phyloP scores from a whole-genome alignment of 2,113 vertebrate genomes.

The Neolamprologus variostigma region DNA sequence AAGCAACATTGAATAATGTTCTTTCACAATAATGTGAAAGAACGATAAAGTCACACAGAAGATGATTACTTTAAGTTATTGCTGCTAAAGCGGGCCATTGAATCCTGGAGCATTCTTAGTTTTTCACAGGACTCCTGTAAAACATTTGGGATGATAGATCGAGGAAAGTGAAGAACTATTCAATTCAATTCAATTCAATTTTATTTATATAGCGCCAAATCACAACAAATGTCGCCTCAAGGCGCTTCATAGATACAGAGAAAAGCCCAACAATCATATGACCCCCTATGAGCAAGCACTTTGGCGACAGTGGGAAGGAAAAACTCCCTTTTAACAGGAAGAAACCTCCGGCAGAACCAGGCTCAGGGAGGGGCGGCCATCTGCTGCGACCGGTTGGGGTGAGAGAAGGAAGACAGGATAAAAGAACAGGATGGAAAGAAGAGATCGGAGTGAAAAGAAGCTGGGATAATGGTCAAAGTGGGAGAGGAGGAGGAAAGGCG shows the following conservation, averaged over 20 bases:
- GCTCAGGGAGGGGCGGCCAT: no score
- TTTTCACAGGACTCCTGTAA: neutral
- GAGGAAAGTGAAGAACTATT: fast-evolving
- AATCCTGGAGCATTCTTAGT: fast-evolving
- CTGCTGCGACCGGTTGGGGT: no score
- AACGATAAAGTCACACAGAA: neutral
- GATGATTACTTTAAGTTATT: neutral
- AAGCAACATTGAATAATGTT: neutral
- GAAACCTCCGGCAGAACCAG: no score
- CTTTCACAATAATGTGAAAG: fast-evolving
- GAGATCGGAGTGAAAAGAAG: neutral
- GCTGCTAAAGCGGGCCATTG: neutral
- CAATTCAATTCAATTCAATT: no score
- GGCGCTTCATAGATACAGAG: no score
- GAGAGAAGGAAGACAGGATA: no score
- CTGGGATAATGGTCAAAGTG: neutral
- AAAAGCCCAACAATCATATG: no score
- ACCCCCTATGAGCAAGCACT: no score
- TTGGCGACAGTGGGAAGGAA: no score
- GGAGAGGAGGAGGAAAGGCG: neutral
- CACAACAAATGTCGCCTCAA: no score
- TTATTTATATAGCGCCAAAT: no score
- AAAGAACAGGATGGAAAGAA: fast-evolving
- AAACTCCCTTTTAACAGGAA: no score
- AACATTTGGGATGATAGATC: neutral